phyloP scores from a whole-genome alignment of 2,113 vertebrate species.

The Ciconia stormi region DNA sequence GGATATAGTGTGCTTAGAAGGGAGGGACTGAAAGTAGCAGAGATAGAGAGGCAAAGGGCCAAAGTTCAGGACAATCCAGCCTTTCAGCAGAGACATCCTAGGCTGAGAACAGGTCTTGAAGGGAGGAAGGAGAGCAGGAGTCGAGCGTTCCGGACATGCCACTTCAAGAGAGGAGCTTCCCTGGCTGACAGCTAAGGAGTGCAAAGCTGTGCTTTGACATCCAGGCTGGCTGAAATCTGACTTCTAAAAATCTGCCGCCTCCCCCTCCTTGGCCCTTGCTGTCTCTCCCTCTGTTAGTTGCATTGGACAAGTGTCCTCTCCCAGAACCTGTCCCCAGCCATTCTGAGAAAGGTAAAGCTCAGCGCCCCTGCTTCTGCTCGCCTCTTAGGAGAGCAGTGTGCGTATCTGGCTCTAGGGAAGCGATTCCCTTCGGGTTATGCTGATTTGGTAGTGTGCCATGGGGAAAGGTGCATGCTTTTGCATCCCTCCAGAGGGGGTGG shows the following conservation, averaged over 20 bases:
- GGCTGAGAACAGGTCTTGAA: neutral
- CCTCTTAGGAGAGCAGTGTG: neutral
- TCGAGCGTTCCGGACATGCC: neutral
- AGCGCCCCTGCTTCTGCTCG: neutral
- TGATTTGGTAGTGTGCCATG: fast-evolving
- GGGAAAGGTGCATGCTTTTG: fast-evolving
- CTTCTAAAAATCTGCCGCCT: no score
- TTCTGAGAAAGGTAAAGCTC: neutral
- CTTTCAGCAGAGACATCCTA: neutral
- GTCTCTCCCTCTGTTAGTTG: neutral
- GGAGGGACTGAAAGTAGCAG: neutral
- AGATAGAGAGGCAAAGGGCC: neutral
- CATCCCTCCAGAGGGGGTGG: neutral
- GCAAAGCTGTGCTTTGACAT: neutral
- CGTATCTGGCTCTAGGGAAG: neutral
- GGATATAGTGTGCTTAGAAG: neutral
- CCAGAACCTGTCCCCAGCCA: fast-evolving
- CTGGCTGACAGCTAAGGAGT: neutral
- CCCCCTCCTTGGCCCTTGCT: neutral
- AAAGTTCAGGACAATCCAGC: neutral
- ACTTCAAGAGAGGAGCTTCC: neutral
- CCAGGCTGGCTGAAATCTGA: neutral
- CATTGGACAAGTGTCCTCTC: neutral
- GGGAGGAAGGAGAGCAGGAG: neutral
- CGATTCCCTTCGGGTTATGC: fast-evolving